phyloP scores from a whole-genome alignment of 1,140 invertebrate genomes.

The Aphis gossypii region DNA sequence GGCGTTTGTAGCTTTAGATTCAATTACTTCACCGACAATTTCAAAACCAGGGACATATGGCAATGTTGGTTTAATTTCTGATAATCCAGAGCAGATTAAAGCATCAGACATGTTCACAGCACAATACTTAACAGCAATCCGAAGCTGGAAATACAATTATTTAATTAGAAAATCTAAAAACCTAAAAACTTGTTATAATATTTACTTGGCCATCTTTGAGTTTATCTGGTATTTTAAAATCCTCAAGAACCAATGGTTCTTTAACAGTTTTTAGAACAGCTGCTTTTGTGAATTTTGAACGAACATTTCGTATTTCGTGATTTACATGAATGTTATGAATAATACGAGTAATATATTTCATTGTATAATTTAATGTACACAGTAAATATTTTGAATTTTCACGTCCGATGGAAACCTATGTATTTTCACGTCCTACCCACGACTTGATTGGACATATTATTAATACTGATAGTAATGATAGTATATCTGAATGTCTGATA shows the following conservation, averaged over 20 bases:
- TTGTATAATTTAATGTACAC: neutral
- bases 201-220: slow-evolving; percentile 65
- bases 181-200: neutral
- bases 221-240: slow-evolving; percentile 62
- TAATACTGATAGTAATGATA: too few relatives aligned
- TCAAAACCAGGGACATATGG: slow-evolving; percentile 70
- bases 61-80: slow-evolving; percentile 65
- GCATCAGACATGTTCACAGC: slow-evolving; percentile 71
- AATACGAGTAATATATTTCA: slow-evolving; percentile 29
- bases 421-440: too few relatives aligned
- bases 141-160: slow-evolving; percentile 65
- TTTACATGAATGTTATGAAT: neutral
- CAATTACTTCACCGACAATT: slow-evolving; percentile 66
- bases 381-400: too few relatives aligned
- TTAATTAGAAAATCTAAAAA: neutral
- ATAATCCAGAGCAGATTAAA: slow-evolving; percentile 66
- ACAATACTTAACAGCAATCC: slow-evolving; percentile 69
- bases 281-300: slow-evolving; percentile 59
- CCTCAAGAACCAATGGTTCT: slow-evolving; percentile 65
- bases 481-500: too few relatives aligned
- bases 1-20: slow-evolving; percentile 63
- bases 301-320: neutral
- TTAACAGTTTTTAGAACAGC: slow-evolving; percentile 67
- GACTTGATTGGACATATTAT: too few relatives aligned
- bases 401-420: too few relatives aligned